phyloP scores from a whole-genome alignment of 2,797 vertebrate species.

The Sebastes iracundus region DNA sequence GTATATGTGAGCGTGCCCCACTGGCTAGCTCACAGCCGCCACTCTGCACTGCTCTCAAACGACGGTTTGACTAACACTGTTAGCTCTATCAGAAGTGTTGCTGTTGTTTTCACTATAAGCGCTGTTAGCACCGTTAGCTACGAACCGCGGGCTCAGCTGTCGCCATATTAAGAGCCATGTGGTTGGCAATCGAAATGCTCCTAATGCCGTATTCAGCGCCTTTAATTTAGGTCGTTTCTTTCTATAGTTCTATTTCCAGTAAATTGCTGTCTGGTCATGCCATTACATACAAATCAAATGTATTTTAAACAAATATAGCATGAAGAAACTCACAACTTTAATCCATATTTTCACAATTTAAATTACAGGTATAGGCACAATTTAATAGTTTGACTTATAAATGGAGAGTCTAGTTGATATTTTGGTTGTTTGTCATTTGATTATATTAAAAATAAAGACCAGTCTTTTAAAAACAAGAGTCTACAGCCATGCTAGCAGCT shows the following conservation, averaged over 20 bases:
- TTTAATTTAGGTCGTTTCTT: no score
- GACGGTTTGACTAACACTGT: no score
- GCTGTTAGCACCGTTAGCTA: no score
- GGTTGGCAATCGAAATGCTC: no score
- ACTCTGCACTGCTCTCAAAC: no score
- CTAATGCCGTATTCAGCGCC: no score
- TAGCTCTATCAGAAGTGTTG: no score
- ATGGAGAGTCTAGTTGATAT: background rate
- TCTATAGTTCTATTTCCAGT: background rate
- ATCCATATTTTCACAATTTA: background rate
- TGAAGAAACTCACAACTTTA: background rate
- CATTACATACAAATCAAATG: background rate
- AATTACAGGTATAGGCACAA: background rate
- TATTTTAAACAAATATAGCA: background rate
- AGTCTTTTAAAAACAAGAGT: background rate
- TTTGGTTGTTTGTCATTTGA: background rate
- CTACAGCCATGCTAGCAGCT: background rate
- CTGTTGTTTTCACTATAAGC: no score
- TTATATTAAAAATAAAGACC: background rate
- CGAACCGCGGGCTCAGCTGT: no score
- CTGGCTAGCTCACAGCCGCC: no score
- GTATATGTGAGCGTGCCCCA: no score
- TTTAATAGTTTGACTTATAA: background rate
- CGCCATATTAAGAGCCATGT: no score
- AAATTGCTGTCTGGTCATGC: background rate